Conservation (phyloP, 2,797 vertebrate genomes). For the Pangasius mekongensis region DNA sequence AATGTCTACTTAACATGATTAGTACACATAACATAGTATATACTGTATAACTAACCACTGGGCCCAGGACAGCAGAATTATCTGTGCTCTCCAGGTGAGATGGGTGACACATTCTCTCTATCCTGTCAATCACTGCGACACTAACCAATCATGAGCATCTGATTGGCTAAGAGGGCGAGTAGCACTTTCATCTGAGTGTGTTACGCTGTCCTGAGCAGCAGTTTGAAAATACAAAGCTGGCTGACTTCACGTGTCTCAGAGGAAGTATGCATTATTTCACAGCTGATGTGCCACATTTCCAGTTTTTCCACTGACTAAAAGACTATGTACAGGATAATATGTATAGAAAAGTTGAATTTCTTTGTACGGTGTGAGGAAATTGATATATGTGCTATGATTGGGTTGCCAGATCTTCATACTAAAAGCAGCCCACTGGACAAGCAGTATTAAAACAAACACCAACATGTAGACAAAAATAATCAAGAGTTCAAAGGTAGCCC, state of each 20-base stretch:
- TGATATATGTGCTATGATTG: neutral
- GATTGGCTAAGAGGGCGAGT: neutral
- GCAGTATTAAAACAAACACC: neutral
- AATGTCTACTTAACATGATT: neutral
- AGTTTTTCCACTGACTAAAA: neutral
- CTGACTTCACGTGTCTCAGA: neutral
- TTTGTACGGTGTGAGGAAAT: neutral
- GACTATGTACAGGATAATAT: neutral
- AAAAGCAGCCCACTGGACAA: neutral
- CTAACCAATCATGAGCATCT: neutral
- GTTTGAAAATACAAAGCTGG: neutral
- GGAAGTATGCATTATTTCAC: neutral
- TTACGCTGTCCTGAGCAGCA: neutral
- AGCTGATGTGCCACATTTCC: neutral
- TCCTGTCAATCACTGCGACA: neutral
- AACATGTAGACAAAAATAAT: neutral
- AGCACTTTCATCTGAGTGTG: neutral
- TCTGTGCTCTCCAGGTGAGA: neutral
- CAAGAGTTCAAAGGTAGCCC: neutral
- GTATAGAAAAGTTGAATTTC: neutral
- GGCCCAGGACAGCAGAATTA: neutral
- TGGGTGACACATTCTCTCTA: neutral
- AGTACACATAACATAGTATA: neutral
- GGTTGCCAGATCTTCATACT: neutral
- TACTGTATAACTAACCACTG: neutral